Evolutionary conservation across 2,888 invertebrate genomes (phyloP), one percentile per base, ranked within the genome.

Genomic region (Chloroclystis v-ata): DNA sequence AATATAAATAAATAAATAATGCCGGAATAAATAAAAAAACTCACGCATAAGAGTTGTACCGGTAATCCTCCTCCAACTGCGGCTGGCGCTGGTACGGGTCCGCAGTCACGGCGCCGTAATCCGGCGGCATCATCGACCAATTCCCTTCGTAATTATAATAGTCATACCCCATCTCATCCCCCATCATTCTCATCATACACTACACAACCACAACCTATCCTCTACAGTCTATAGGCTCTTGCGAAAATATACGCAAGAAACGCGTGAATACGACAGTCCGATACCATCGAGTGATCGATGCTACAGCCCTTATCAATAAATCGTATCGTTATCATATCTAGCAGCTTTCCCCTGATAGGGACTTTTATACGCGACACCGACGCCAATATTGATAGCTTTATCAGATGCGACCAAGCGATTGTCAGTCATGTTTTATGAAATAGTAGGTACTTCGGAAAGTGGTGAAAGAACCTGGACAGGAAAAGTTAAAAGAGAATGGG

Each of bases 71-170:
- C 33, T 93, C 93, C 2, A 69, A 47, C 49, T 78, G 82, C 42
- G 79, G 76, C 56, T 82, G 83, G 1, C 84, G 67, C 61, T 81
- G 83, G 61, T 78, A 82, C 4, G 79, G 89, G 72, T 85, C 85
- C 20, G 20, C 2, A 20, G 20, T 2, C 20, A 20, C 20, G 53
- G 84, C 88, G 29, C 90, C 90, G 72, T 93, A 93, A 75, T 93
- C 93, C 65, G 92, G 91, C 7, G 93, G 92, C 59, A 92, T 90
- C 59, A 92, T 89, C 49, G 92, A 89, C 92, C 93, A 93, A 65
- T 90, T 89, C 62, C 89, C 89, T 64, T 93, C 93, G 65, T 90
- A 92, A 53, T 75, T 78, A 54, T 83, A 84, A 48, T 92, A 92
- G 50, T 89, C 89, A 50, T 89, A 88, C 62, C 89, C 89, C 79